Evolutionary conservation across 2,888 invertebrate genomes (phyloP).

Genomic region (Scaptomyza tumidula): DNA sequence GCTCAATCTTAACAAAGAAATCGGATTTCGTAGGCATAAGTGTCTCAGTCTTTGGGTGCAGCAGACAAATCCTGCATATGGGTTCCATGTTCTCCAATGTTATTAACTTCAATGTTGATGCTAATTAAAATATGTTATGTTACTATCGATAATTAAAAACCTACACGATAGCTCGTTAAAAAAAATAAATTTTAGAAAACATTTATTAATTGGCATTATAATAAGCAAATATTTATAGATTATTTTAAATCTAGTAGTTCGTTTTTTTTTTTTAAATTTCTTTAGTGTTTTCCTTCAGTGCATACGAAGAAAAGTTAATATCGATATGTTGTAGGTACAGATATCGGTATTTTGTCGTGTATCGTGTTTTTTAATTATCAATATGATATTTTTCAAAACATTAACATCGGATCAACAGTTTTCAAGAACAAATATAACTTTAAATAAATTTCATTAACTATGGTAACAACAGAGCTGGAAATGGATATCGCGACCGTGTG

Average conservation of each 20-base stretch:
- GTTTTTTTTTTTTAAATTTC: neutral
- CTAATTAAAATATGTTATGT: neutral
- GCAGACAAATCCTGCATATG: slow-evolving; percentile 75
- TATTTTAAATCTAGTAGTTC: neutral
- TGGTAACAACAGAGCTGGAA: slow-evolving; percentile 43
- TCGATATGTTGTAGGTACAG: slow-evolving; percentile 9
- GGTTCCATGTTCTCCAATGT: slow-evolving; percentile 36
- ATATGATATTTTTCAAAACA: slow-evolving; percentile 38
- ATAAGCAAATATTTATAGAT: neutral
- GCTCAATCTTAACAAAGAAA: slow-evolving; percentile 59
- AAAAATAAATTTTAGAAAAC: neutral
- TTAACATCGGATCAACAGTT: slow-evolving; percentile 9
- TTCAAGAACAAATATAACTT: neutral
- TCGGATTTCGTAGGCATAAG: slow-evolving; percentile 38
- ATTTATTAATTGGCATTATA: neutral
- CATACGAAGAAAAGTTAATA: neutral
- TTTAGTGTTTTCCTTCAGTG: neutral
- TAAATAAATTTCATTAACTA: neutral
- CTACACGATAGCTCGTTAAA: neutral
- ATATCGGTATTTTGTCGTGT: neutral
- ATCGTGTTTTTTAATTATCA: slow-evolving; percentile 16
- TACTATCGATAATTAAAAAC: neutral
- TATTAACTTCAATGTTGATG: slow-evolving; percentile 7
- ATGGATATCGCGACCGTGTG: slow-evolving; percentile 71
- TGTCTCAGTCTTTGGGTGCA: slow-evolving; percentile 54